Evolutionary conservation across 2,113 vertebrate genomes (phyloP).

Genomic region (Haplochromis vanheusdeni): DNA sequence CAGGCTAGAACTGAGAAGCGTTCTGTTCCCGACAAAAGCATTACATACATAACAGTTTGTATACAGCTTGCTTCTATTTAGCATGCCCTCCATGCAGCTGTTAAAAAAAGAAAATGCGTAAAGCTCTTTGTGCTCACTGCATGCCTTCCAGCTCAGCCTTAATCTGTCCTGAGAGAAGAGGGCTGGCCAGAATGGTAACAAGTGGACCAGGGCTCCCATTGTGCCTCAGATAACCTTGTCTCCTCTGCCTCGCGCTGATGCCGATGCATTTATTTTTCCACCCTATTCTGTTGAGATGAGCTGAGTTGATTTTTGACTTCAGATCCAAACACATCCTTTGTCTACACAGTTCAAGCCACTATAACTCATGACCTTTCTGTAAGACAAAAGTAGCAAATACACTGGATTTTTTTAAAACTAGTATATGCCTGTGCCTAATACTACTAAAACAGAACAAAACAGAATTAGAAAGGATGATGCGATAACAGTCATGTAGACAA

Average conservation of each 20-base stretch:
- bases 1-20: not conserved
- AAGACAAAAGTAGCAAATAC: not conserved
- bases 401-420: not conserved
- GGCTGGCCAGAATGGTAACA: conserved; percentile 23
- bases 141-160: not conserved
- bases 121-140: not conserved
- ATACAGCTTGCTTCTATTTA: not conserved
- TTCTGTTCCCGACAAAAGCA: not conserved
- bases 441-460: not conserved
- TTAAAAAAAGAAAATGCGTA: not conserved
- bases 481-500: not conserved
- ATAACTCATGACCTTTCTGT: not conserved
- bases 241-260: not conserved
- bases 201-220: not conserved
- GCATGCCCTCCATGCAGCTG: not conserved
- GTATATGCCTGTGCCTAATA: not conserved
- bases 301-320: not conserved
- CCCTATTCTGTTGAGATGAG: not conserved
- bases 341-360: conserved; percentile 7
- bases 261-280: not conserved
- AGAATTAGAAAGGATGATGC: not conserved
- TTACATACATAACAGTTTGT: not conserved
- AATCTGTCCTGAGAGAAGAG: not conserved
- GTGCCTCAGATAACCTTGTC: conserved; percentile 32
- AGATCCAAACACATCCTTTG: conserved; percentile 22